These are phyloP conservation scores for Sipunculus nudus DNA, from an alignment of 2,888 invertebrate species.

Conservation along the genomic window DNA sequence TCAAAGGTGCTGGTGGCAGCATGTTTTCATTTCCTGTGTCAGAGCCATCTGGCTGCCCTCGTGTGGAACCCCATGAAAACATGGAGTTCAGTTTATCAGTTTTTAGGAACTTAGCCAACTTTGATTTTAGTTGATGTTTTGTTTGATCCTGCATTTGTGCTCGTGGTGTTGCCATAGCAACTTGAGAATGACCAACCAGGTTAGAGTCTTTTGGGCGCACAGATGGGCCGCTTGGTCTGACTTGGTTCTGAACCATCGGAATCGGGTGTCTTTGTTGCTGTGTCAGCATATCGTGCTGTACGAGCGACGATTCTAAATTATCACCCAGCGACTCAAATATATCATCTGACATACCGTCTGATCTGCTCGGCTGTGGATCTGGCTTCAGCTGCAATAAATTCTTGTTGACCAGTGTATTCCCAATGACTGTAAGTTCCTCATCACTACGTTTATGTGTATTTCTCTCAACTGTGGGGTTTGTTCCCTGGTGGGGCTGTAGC, in stretches of 20 bases:
- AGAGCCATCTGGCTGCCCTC: too few species aligned
- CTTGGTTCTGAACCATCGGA: neutral
- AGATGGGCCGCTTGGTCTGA: neutral
- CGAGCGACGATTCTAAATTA: conserved; percentile 60
- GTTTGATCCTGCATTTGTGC: too few species aligned
- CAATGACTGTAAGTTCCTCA: conserved; percentile 69
- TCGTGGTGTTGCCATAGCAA: too few species aligned
- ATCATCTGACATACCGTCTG: conserved; percentile 35
- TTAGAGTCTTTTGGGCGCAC: neutral
- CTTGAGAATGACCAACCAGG: too few species aligned
- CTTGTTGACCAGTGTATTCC: conserved; percentile 61
- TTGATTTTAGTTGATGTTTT: too few species aligned
- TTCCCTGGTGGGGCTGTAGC: conserved; percentile 83
- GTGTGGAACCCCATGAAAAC: too few species aligned
- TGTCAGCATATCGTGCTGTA: conserved; percentile 69
- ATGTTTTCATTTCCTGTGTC: too few species aligned
- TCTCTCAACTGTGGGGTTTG: conserved; percentile 83
- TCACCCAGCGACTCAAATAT: conserved; percentile 57
- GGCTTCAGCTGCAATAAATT: conserved; percentile 21
- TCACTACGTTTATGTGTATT: conserved; percentile 73
- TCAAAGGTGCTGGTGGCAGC: too few species aligned
- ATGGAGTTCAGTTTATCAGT: too few species aligned
- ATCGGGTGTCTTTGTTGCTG: conserved; percentile 43
- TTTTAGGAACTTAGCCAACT: too few species aligned
- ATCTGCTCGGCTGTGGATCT: neutral